Evolutionary conservation across 1,140 invertebrate species (phyloP).

Genomic region (Diabrotica undecimpunctata): DNA sequence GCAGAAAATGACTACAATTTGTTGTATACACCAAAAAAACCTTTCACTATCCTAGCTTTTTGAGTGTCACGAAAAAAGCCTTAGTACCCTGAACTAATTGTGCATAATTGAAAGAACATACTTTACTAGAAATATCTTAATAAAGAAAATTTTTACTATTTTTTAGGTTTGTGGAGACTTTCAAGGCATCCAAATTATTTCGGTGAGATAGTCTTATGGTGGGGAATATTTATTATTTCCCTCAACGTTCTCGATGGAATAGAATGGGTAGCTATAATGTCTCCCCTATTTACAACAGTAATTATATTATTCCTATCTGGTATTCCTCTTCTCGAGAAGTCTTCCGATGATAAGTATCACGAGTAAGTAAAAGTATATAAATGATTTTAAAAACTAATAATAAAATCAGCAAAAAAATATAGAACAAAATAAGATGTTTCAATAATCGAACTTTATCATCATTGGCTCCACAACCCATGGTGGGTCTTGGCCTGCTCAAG

Average conservation of each 20-base stretch:
- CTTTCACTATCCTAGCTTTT: no score
- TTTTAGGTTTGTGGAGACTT: constrained; percentile 77
- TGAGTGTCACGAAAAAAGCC: no score
- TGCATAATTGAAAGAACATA: no score
- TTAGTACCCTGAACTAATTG: no score
- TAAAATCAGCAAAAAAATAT: not conserved
- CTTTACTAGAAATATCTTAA: no score
- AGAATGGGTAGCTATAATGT: constrained; percentile 81
- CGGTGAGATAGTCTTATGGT: constrained; percentile 91
- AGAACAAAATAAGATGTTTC: no score
- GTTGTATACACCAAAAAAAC: no score
- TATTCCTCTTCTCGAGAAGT: constrained; percentile 79
- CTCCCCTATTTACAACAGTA: constrained; percentile 82
- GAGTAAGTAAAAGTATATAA: constrained; percentile 58
- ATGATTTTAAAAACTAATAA: constrained; percentile 1
- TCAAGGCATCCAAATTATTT: constrained; percentile 95
- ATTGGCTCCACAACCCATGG: no score
- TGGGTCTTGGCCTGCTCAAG: no score
- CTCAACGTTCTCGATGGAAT: constrained; percentile 76
- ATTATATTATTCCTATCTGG: constrained; percentile 87
- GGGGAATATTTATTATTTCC: constrained; percentile 88
- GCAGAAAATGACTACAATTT: no score
- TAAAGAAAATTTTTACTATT: not conserved
- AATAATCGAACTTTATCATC: no score
- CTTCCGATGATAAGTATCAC: constrained; percentile 81